Evolutionary conservation across 2,797 vertebrate species (phyloP).

Genomic region (Decapterus maruadsi): DNA sequence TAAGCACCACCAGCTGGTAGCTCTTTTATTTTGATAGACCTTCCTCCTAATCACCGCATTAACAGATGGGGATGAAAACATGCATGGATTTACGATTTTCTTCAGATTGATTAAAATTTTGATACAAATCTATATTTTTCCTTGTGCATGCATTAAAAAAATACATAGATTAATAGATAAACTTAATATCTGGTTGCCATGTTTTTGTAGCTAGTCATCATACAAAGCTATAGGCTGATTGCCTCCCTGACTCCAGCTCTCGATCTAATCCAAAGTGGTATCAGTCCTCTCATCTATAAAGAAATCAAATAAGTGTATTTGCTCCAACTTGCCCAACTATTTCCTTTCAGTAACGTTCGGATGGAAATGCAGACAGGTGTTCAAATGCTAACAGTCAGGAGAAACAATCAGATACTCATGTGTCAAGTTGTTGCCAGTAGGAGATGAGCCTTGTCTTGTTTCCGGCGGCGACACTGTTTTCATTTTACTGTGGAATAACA

Average conservation of each 20-base stretch:
- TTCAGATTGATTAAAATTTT: not conserved
- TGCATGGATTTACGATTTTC: not conserved
- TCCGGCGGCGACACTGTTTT: constrained; percentile 39
- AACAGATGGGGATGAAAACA: not conserved
- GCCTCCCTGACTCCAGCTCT: not conserved
- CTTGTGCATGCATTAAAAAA: not conserved
- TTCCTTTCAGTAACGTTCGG: constrained; percentile 14
- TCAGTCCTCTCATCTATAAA: constrained; percentile 21
- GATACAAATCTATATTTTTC: not conserved
- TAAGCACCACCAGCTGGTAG: not conserved
- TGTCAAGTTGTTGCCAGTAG: constrained; percentile 58
- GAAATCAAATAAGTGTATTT: not conserved
- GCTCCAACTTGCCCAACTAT: constrained; percentile 16
- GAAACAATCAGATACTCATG: constrained; percentile 26
- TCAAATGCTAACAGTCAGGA: constrained; percentile 41
- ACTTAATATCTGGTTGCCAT: not conserved
- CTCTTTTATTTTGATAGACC: not conserved
- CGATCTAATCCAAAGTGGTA: not conserved
- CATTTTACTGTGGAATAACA: constrained; percentile 56
- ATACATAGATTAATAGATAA: not conserved
- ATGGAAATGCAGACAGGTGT: constrained; percentile 57
- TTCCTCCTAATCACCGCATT: too few species aligned
- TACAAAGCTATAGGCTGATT: constrained; percentile 2
- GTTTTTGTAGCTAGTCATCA: not conserved
- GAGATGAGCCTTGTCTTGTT: constrained; percentile 34